These are phyloP conservation scores for Acanthurus tractus DNA, from an alignment of 2,797 vertebrate species.

Conservation along the genomic window DNA sequence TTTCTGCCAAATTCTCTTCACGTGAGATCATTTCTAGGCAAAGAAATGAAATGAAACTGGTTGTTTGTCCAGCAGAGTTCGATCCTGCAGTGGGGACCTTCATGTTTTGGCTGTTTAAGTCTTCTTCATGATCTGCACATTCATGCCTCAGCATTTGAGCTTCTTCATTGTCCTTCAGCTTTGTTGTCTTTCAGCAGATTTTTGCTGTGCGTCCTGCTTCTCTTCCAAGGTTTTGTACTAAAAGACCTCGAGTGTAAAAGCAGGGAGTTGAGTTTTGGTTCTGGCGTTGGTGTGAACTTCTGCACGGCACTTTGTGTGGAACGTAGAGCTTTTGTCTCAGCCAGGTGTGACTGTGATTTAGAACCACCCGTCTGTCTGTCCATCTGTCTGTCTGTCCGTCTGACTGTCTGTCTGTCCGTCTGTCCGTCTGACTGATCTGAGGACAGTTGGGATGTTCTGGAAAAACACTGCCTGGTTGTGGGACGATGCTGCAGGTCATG, in stretches of 20 bases:
- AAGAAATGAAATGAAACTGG: not conserved
- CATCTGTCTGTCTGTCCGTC: not conserved
- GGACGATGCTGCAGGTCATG: slow-evolving; percentile 29
- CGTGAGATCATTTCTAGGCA: not conserved
- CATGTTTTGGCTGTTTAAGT: too few species aligned
- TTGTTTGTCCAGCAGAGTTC: not conserved
- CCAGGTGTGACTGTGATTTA: not conserved
- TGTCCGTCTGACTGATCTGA: not conserved
- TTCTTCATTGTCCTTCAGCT: too few species aligned
- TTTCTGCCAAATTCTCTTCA: not conserved
- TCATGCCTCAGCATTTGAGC: too few species aligned
- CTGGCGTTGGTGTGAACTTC: not conserved
- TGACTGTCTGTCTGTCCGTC: not conserved
- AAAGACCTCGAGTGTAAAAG: not conserved
- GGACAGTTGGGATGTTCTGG: slow-evolving; percentile 73
- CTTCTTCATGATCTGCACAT: too few species aligned
- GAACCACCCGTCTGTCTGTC: not conserved
- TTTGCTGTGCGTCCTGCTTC: too few species aligned
- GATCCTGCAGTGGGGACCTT: too few species aligned
- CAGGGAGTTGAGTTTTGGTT: not conserved
- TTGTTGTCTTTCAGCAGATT: too few species aligned
- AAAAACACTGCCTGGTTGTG: slow-evolving; percentile 67
- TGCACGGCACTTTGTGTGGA: not conserved
- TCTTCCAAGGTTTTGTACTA: too few species aligned
- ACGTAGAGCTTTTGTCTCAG: not conserved